Evolutionary conservation across 2,888 invertebrate genomes (phyloP), one percentile per base, ranked within the genome.

Genomic region (Platynereis dumerilii): DNA sequence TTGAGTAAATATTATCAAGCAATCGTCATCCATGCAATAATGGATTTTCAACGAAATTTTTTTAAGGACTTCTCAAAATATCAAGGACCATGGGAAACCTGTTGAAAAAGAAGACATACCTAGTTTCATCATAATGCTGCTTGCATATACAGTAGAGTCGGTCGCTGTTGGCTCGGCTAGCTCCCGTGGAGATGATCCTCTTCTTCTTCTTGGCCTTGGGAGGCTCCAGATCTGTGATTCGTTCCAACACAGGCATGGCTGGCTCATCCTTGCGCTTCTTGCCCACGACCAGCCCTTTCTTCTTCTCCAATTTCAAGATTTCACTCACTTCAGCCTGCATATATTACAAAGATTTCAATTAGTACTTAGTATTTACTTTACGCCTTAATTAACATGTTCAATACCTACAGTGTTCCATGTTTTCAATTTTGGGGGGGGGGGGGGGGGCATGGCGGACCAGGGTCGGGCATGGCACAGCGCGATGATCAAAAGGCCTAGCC

Each of bases 91-190:
- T n/a, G n/a, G n/a, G n/a, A n/a, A n/a, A n/a, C n/a, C n/a, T n/a
- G n/a, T n/a, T n/a, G n/a, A n/a, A n/a, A n/a, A n/a, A n/a, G n/a
- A n/a, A n/a, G n/a, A n/a, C n/a, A 34, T 34, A 94, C 94, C 96
- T 94, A 80, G 94, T 93, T 86, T 96, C 95, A 85, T 98, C 96
- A 83, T 98, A 98, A 17, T 96, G 96, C 82, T 95, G 94, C 77
- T 91, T 90, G 81, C 97, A 97, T 61, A 94, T 86, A 82, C 97
- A 97, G 78, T 94, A 91, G 1, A 96, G 87, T 64, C 74, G 74
- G 59, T 75, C 75, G 22, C 73, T 70, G 52, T 72, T 73, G 10
- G 71, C 65, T 24, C 45, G 34, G 1, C 57, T 48, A 20, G 20
- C 27, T 44, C 64, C 64, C 5, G 65, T 52, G n/a, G 65, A 60